phyloP scores from a whole-genome alignment of 2,888 invertebrate species.

The Cosmia pyralina region DNA sequence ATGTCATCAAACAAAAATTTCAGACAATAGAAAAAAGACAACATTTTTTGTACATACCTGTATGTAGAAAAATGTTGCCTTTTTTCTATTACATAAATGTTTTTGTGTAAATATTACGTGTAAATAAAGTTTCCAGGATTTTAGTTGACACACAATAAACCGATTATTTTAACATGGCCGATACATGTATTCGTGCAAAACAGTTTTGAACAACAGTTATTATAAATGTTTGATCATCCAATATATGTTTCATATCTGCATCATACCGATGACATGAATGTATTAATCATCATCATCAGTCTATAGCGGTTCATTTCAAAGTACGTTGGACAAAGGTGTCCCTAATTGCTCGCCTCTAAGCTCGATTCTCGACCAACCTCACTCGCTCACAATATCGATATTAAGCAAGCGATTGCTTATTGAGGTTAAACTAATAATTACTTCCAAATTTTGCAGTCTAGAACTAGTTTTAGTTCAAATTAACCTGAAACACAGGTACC shows the following conservation, averaged over 20 bases:
- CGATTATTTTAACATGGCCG: constrained; percentile 13
- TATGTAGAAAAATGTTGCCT: too few relatives aligned
- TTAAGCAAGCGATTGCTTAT: constrained; percentile 31
- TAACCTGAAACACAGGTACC: neutral
- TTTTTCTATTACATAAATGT: too few relatives aligned
- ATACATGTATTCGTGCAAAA: constrained; percentile 4
- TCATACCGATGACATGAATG: constrained; percentile 16
- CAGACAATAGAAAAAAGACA: too few relatives aligned
- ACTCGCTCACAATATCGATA: constrained; percentile 9
- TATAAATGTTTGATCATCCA: neutral
- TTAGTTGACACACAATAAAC: neutral
- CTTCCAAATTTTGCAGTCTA: constrained; percentile 8
- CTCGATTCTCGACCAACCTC: constrained; percentile 20
- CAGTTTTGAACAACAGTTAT: neutral
- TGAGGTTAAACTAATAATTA: constrained; percentile 27
- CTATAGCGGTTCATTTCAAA: constrained; percentile 13
- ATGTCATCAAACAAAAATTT: too few relatives aligned
- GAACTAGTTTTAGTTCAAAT: neutral
- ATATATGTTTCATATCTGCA: neutral
- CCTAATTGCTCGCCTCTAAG: constrained; percentile 35
- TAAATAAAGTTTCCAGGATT: neutral
- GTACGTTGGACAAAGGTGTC: constrained; percentile 21
- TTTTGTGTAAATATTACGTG: neutral
- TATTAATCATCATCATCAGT: neutral
- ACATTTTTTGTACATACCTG: too few relatives aligned